Evolutionary conservation across 2,797 vertebrate species (phyloP), one percentile per base, ranked within the genome.

Genomic region (Diplodus puntazzo): DNA sequence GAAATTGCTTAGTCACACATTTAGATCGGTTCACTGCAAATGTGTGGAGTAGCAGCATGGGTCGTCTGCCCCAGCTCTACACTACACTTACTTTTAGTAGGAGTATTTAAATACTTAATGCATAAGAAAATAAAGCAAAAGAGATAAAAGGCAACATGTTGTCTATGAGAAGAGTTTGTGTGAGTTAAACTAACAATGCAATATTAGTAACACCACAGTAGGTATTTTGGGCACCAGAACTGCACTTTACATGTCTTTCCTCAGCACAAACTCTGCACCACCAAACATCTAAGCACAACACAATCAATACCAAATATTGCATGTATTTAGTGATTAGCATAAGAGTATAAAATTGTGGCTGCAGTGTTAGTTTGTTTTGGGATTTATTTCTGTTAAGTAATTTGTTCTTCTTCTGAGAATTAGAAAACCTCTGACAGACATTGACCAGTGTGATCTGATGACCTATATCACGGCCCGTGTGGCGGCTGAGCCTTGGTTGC

Each of bases 401-500:
- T 34, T 46, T 5, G 13, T 4, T 27, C 27, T 27, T 27, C 23
- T 20, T 53, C 5, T 52, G 34, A 20, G 27, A 43, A 23, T 39
- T 17, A 34, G 10, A 34, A 14, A 4, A 57, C 34, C 27, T 68
- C 52, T 27, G 45, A 14, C 18, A 55, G 49, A 68, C 14, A 65
- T 55, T 60, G 68, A 34, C 23, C 55, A n/a, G 52, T 50, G 25
- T 52, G 65, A 53, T 34, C 34, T 23, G 27, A 12, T 69, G 64
- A 76, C 63, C 52, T 50, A 53, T 77, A 30, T 81, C 11, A n/a
- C 67, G 11, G 48, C 18, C 50, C 66, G 42, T 52, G 23, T 23
- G 34, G 52, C 73, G 17, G 25, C 54, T 30, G 46, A 30, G 42
- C 30, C 59, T 72, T 23, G 17, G 54, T 71, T 73, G 21, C 42